Conservation (phyloP, 1,140 invertebrate species). For the Panagrolaimus sp. region DNA sequence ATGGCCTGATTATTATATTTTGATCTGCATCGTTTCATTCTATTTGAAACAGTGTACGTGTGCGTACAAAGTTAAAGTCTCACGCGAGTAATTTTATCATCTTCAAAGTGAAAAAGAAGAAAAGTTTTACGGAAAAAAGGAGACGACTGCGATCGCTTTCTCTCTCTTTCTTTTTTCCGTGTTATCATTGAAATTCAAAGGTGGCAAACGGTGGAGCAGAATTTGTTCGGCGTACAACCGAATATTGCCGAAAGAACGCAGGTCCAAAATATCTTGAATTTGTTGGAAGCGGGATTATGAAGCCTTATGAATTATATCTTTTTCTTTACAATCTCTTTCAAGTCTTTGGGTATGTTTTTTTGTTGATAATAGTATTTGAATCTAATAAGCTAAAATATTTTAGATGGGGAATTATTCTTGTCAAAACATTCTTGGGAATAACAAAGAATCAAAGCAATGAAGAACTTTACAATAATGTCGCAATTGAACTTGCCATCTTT, state of each 20-base stretch:
- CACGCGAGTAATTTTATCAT: no score
- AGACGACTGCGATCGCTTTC: no score
- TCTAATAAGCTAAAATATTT: constrained; percentile 22
- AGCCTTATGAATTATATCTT: constrained; percentile 36
- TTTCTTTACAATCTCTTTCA: constrained; percentile 38
- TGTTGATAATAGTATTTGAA: neutral
- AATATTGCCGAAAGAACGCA: constrained; percentile 5
- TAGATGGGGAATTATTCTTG: constrained; percentile 53
- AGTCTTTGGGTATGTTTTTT: constrained; percentile 38
- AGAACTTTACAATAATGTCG: constrained; percentile 53
- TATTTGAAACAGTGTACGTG: no score
- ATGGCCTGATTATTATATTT: no score
- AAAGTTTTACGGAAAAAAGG: no score
- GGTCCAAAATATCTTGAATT: constrained; percentile 23
- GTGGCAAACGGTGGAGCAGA: constrained; percentile 1
- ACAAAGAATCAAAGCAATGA: constrained; percentile 29
- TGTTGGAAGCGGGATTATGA: constrained; percentile 21
- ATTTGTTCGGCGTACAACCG: neutral
- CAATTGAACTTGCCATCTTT: constrained; percentile 70
- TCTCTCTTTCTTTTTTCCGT: no score
- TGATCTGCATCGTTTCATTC: no score
- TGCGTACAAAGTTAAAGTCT: no score
- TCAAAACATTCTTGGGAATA: constrained; percentile 51
- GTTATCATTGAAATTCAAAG: no score
- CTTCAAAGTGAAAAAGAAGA: no score